Base-by-base conservation (phyloP, 30 jellyfish, hydroid and myxozoan genomes). In the Catostylus mosaicus region DNA sequence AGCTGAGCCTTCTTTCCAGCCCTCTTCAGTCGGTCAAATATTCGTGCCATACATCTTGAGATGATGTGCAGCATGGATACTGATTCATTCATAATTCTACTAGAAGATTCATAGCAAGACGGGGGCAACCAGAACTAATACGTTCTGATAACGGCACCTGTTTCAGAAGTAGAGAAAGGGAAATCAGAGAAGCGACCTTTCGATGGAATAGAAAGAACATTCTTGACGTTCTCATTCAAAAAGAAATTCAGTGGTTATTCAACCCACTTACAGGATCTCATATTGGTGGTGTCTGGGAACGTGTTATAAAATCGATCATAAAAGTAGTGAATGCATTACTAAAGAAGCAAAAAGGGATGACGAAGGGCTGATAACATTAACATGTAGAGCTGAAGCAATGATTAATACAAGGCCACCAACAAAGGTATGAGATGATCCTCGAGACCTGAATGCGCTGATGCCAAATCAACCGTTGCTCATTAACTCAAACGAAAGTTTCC, bases 331-430 rank as follows among this genome's bases (percentile, higher is more conserved):
- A 27, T 40, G 77, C 84, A n/a, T 33, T 81, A 30, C 16, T 81
- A 76, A 66, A 66, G 57, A 69, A 66, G 47, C 75, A 56, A 66
- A 24, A 24, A 4, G 22, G 46, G 77, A 60, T 50, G 91, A 67
- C 22, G 79, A 69, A 67, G 86, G 86, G 1, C 1, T 67, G 1
- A 20, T 18, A 22, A 82, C 87, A 8, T 23, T 82, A 30, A 48
- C 69, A 57, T 35, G 84, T 33, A 73, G 69, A 61, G 80, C 69
- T 5, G 92, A 82, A 52, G 85, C 92, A 67, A 69, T 82, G 10
- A 24, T 82, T 37, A 82, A 82, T 69, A 79, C 75, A 57, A 52
- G 92, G 32, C 92, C 87, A 48, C 77, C 69, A 87, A 84, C 82
- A 23, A 60, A 50, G 43, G 80, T 65, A 23, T 71, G 88, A 30